Evolutionary conservation across 2,797 vertebrate genomes (phyloP), one percentile per base, ranked within the genome.

Genomic region (Setipinna tenuifilis): DNA sequence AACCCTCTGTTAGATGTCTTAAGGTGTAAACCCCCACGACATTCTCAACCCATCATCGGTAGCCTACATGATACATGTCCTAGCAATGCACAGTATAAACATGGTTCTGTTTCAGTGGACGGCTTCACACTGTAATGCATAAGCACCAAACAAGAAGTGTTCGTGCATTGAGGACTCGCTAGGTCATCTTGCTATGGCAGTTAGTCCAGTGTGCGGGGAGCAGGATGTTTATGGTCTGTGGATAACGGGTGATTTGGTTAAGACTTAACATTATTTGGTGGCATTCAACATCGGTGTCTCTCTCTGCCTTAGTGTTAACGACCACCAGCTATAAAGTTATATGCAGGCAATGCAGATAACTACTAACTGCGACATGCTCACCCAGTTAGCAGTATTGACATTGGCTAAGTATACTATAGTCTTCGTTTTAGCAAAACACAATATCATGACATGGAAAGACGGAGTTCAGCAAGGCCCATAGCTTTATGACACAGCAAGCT

Each of bases 361-460:
- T 35, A 44, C 35, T 14, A 44, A 78, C 71, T 78, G 71, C 71
- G 71, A 44, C 71, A 78, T 35, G 31, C 17, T 78, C 19, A 19
- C 19, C 31, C 35, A 44, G 31, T 41, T 78, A 78, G 71, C 71
- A 78, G 31, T 35, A 35, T 31, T 78, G 41, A 78, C 71, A 35
- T 44, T 78, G 41, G 71, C 71, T 44, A 71, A 31, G n/a, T 41
- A 41, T n/a, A n/a, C n/a, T n/a, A n/a, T 25, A 65, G 23, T 23
- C 65, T 78, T 78, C 41, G 44, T 78, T 78, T 78, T 78, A 78
- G 71, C 31, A 41, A 78, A 41, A 78, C 7, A 78, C 6, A 17
- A 78, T 25, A 44, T 78, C 17, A 44, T 41, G 17, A 41, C 17
- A 75, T 28, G 3, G 12, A 78, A 78, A 44, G 16, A 78, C 31